These are phyloP conservation scores for Podabrus alpinus DNA, from an alignment of 2,888 invertebrate species.

Conservation along the genomic window DNA sequence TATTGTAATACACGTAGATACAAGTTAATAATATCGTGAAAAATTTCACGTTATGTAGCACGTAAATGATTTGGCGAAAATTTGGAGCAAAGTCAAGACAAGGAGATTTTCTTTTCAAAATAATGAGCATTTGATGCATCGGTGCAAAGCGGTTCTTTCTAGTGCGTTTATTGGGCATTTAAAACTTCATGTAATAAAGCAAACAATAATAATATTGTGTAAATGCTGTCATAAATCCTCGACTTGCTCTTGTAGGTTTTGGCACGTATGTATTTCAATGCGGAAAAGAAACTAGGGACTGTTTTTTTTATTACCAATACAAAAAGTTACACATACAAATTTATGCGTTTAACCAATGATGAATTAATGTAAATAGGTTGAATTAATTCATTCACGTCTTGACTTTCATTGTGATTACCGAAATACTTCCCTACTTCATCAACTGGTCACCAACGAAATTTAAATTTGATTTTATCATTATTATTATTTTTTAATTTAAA, in stretches of 20 bases:
- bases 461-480: too few species aligned
- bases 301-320: background rate
- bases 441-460: background rate
- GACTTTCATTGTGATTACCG: background rate
- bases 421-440: background rate
- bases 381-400: background rate
- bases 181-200: background rate
- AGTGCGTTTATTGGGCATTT: background rate
- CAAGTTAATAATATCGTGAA: background rate
- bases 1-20: background rate
- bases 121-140: too few species aligned
- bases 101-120: too few species aligned
- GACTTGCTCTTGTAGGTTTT: background rate
- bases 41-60: background rate
- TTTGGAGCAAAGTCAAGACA: too few species aligned
- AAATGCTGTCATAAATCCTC: background rate
- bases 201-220: too few species aligned
- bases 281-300: slow-evolving; percentile 1
- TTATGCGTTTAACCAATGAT: background rate
- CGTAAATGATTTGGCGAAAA: too few species aligned
- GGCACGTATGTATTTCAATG: background rate
- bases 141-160: background rate
- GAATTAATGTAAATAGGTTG: slow-evolving; percentile 1
- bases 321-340: background rate
- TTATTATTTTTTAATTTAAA: background rate